Conservation (phyloP, 2,797 vertebrate genomes). For the Euthynnus affinis region DNA sequence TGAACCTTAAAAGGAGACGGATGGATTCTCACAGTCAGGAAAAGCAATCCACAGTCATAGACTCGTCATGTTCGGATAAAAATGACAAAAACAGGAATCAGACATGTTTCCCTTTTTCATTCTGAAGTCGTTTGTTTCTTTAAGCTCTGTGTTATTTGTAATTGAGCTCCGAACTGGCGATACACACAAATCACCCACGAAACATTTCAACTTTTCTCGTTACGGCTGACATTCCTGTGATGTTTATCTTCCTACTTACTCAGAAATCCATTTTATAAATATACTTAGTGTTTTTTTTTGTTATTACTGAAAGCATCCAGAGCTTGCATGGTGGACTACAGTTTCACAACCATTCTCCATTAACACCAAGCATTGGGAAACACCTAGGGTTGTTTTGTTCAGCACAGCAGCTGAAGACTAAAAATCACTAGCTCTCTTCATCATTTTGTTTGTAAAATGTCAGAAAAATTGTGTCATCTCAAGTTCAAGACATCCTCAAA, state of each 20-base stretch:
- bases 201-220: not conserved
- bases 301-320: not conserved
- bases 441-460: no score
- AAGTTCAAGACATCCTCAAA: no score
- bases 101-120: not conserved
- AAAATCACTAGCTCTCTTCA: no score
- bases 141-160: constrained; percentile 7
- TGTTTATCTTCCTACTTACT: constrained; percentile 4
- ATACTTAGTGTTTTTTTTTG: not conserved
- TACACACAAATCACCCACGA: not conserved
- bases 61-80: no score
- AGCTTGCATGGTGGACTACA: not conserved
- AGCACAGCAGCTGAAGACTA: no score
- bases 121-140: not conserved
- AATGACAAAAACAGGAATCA: not conserved
- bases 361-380: not conserved
- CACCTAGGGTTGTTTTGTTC: not conserved
- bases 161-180: not conserved
- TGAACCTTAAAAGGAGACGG: not conserved
- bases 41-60: no score
- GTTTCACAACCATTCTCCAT: no score
- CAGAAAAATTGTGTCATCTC: no score
- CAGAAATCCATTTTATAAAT: constrained; percentile 5
- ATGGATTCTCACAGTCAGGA: no score
- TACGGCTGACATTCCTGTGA: not conserved